Base-by-base conservation (phyloP, 2,797 vertebrate species). In the Aulostomus chinensis region DNA sequence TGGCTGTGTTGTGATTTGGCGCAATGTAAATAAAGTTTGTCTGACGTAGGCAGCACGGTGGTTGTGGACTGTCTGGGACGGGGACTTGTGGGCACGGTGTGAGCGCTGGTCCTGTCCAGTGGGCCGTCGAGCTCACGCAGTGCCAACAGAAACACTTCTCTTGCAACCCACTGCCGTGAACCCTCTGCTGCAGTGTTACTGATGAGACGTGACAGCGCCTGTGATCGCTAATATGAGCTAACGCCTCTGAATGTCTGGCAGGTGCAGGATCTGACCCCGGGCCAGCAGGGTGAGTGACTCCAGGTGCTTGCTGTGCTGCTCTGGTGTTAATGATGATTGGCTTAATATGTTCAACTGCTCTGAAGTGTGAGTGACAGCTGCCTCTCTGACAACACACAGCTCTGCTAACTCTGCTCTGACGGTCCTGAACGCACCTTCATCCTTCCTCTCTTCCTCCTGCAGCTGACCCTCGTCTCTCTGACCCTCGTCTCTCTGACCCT, bases 301-400 rank as follows among this genome's bases (percentile, higher is more conserved):
- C 2, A 8, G 13, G 8, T 11, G 4, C 7, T n/a, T n/a, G 11
- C 14, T 25, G 22, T 12, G 21, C 11, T 2, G n/a, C 34, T 29
- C 28, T 18, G 8, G 14, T 36, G 24, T 35, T 93, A 41, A 67
- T 96, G 94, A 96, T 96, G 94, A 96, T 84, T 78, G 87, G 89
- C 90, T 47, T 9, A 87, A 88, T 82, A 87, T 92, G 95, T 97
- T 96, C 94, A 97, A 96, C 94, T 97, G 95, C 95, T 94, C 94
- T 95, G 95, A 96, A 16, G 15, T 57, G 56, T 88, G 84, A 88
- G 4, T 83, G 86, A 87, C 8, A 57, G 9, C 9, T 65, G 80
- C 81, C 77, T 63, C 9, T 82, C 86, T 90, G 88, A 79, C 70
- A 10, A 12, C 12, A 9, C 9, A 9, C 3, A 5, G n/a, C 7